Evolutionary conservation across 2,113 vertebrate species (phyloP).

Genomic region (Bubalus kerabau): DNA sequence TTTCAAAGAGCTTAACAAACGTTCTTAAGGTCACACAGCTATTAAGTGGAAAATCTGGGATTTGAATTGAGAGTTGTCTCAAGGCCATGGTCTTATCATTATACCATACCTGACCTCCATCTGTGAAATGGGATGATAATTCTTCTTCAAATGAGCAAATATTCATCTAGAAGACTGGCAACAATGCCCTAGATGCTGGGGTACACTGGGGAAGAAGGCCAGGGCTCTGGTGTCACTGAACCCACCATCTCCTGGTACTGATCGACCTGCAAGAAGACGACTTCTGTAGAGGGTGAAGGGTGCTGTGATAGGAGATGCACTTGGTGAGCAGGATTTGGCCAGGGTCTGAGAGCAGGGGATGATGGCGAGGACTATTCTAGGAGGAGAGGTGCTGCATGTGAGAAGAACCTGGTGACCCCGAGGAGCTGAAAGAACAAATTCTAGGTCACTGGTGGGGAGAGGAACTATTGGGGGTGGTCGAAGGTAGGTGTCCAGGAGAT

Average conservation of each 20-base stretch:
- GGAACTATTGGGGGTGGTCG: no score
- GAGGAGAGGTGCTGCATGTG: not conserved
- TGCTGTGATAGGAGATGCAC: not conserved
- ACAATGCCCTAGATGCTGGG: not conserved
- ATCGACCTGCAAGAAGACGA: not conserved
- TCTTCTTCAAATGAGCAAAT: not conserved
- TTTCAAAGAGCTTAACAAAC: not conserved
- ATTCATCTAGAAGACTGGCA: not conserved
- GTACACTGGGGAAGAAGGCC: not conserved
- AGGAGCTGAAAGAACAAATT: not conserved
- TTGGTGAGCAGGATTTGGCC: not conserved
- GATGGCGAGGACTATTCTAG: not conserved
- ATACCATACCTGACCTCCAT: not conserved
- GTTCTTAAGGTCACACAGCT: not conserved
- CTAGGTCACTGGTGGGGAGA: not conserved
- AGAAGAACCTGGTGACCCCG: not conserved
- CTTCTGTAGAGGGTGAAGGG: no score
- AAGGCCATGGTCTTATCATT: not conserved
- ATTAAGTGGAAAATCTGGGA: not conserved
- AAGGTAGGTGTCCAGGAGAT: not conserved
- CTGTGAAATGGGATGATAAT: not conserved
- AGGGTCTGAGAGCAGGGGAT: not conserved
- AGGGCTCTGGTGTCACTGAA: not conserved
- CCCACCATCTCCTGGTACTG: not conserved
- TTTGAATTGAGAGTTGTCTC: not conserved